Base-by-base conservation (phyloP, 2,888 invertebrate genomes). In the Oscheius onirici region DNA sequence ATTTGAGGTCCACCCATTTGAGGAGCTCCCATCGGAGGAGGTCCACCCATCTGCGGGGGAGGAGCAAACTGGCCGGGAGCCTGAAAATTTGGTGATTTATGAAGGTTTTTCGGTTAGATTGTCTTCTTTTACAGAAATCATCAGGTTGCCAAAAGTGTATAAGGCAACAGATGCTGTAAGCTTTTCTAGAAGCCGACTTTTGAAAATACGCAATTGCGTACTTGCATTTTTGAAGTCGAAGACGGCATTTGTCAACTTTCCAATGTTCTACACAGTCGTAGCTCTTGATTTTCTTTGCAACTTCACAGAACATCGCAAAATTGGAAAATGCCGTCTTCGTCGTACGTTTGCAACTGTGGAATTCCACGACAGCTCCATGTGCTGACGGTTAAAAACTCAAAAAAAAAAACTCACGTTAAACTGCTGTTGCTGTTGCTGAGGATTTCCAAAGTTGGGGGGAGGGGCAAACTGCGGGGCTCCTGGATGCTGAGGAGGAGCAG, bases 1-100 rank as follows among this genome's bases (percentile, higher is more conserved):
- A 66, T 74, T 51, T 73, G 75, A 28, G 74, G 76, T 46, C 70
- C 72, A 22, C 71, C 74, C 54, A 69, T 68, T 20, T 71, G 55
- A 20, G 76, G 67, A 57, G 22, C 69, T 24, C 70, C 69, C 61
- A 52, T 51, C 11, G 3, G 34, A 34, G 46, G 69, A 17, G 58
- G 58, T 24, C 41, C 55, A 34, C 65, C 52, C 65, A 65, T 65
- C 34, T 8, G 60, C 11, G 65, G 63, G 8, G 63, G 63, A 34
- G 51, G 63, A 51, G 63, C 49, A 22, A 46, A 34, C 17, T 65
- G 46, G 15, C 46, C 22, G 24, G 63, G 51, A 51, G 63, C 49
- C 63, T 65, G 51, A 28, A 51, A 51, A 65, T 34, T n/a, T n/a
- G n/a, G n/a, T n/a, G n/a, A n/a, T n/a, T n/a, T n/a, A n/a, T n/a